Base-by-base conservation (phyloP, 2,797 vertebrate species). In the Cuniculus paca region DNA sequence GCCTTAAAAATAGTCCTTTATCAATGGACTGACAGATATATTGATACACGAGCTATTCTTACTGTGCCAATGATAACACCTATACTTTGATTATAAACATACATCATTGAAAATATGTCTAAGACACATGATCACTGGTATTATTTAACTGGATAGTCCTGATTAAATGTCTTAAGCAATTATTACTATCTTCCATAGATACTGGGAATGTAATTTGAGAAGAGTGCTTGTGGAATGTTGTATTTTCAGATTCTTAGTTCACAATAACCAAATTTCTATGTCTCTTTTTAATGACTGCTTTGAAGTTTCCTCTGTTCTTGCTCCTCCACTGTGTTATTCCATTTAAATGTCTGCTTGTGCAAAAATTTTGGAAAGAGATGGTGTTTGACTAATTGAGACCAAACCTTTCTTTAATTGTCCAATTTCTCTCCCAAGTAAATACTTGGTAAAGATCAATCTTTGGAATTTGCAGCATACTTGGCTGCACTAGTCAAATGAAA, bases 401-500 rank as follows among this genome's bases (percentile, higher is more conserved):
- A 95, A 91, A 82, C 77, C 45, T 97, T 61, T 3, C 54, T 2
- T 79, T 95, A 31, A 79, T 94, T 85, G 34, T 19, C 60, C 52
- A 0, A 36, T 93, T 97, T 97, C 78, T 82, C 28, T 85, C 54
- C 14, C 88, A 75, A 63, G 81, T 96, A 83, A 88, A 54, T 88
- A 0, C 17, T 93, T 97, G 56, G 92, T 45, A 39, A n/a, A 70
- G 45, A 48, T 85, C 1, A 0, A 2, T 83, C 26, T 84, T 79
- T 45, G 61, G 52, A 92, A 28, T 94, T 94, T 90, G 26, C 22
- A 95, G 48, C 77, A 48, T 89, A 97, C 77, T 63, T 91, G 26
- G 81, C 85, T 78, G 16, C 72, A 56, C 39, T 78, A n/a, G 78
- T 96, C 92, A 97, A 95, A 98, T 95, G 85, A 89, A 95, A 96